Conservation (phyloP, 2,888 invertebrate species). For the Apamea monoglypha region DNA sequence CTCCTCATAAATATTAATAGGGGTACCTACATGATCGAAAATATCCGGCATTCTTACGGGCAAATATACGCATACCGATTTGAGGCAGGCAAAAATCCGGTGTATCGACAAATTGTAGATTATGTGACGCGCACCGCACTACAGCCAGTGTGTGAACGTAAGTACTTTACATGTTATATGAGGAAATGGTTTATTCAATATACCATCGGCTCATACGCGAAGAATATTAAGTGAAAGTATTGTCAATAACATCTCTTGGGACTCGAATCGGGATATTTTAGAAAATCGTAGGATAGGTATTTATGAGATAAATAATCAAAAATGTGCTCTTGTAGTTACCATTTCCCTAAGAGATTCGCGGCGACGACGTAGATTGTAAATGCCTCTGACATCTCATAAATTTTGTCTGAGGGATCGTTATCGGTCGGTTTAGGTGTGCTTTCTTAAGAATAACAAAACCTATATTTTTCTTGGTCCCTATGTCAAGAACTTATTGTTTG, state of each 20-base stretch:
- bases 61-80: conserved; percentile 36
- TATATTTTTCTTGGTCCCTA: not conserved
- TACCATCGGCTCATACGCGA: conserved; percentile 14
- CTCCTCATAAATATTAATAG: conserved; percentile 57
- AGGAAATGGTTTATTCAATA: conserved; percentile 53
- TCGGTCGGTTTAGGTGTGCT: too few relatives aligned
- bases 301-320: too few relatives aligned
- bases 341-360: too few relatives aligned
- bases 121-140: conserved; percentile 26
- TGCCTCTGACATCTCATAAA: too few relatives aligned
- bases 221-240: conserved; percentile 50
- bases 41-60: conserved; percentile 47
- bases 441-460: not conserved
- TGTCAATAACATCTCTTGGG: conserved; percentile 23
- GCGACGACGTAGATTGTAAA: too few relatives aligned
- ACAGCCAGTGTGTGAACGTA: conserved; percentile 23
- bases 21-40: conserved; percentile 32
- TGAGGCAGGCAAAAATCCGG: conserved; percentile 28
- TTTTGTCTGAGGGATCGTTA: too few relatives aligned
- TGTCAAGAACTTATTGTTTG: not conserved
- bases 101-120: conserved; percentile 47
- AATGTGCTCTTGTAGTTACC: too few relatives aligned
- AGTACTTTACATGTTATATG: conserved; percentile 26
- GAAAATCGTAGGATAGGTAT: not conserved
- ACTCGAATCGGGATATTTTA: not conserved